These are phyloP conservation scores for Saguinus midas DNA, from an alignment of 2,113 vertebrate genomes.

Conservation along the genomic window DNA sequence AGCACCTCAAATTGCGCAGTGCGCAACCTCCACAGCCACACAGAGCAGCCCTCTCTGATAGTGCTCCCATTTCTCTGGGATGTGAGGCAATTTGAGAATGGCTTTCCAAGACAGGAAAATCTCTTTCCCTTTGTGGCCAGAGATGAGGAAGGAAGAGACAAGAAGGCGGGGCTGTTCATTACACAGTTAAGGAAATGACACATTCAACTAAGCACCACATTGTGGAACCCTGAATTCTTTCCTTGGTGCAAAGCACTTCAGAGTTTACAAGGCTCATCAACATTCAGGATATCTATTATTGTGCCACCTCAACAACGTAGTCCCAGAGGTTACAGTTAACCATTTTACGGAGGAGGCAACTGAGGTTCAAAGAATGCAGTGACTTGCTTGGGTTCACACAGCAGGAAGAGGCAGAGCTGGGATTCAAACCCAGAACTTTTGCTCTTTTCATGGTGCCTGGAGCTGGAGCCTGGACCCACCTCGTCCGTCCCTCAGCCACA, in stretches of 20 bases:
- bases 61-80: neutral
- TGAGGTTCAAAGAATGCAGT: neutral
- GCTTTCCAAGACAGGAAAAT: neutral
- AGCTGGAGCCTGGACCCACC: neutral
- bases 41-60: neutral
- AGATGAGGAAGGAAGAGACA: neutral
- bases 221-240: neutral
- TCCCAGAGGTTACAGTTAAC: neutral
- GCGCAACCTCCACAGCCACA: neutral
- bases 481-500: too few relatives aligned
- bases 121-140: neutral
- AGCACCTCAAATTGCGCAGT: neutral
- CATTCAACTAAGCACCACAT: neutral
- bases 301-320: neutral
- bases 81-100: neutral
- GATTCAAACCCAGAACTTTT: neutral
- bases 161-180: neutral
- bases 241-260: neutral
- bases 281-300: neutral
- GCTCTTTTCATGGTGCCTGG: neutral
- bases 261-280: neutral
- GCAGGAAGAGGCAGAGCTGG: neutral
- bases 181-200: neutral
- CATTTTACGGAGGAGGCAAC: neutral
- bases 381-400: neutral